Conservation (phyloP, 2,888 invertebrate genomes). For the Toxonevra muliebris region DNA sequence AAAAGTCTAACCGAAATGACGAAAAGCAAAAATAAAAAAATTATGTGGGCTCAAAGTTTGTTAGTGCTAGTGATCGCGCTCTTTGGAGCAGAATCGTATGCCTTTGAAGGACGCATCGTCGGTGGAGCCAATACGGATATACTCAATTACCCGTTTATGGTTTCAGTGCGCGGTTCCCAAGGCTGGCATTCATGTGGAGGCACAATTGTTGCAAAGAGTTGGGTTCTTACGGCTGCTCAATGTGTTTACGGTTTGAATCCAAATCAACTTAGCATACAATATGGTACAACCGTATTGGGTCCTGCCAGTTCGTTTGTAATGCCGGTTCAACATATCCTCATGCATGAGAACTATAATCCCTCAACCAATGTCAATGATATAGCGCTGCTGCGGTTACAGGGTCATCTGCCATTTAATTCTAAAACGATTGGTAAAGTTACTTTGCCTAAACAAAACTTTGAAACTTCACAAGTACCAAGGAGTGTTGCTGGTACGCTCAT, state of each 20-base stretch:
- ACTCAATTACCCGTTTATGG: constrained; percentile 55
- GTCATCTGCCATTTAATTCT: constrained; percentile 50
- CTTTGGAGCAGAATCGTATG: constrained; percentile 36
- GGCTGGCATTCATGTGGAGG: constrained; percentile 55
- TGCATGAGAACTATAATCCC: constrained; percentile 56
- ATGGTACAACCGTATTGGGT: constrained; percentile 46
- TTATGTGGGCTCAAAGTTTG: constrained; percentile 1
- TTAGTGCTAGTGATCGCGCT: constrained; percentile 20
- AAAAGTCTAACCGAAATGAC: too few relatives aligned
- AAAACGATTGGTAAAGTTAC: constrained; percentile 49
- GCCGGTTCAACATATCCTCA: constrained; percentile 50
- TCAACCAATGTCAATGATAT: constrained; percentile 62
- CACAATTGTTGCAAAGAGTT: constrained; percentile 49
- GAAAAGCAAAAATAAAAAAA: too few relatives aligned
- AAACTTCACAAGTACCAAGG: constrained; percentile 46
- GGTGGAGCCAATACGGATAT: constrained; percentile 54
- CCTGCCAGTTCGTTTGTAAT: constrained; percentile 48
- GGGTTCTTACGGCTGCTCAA: constrained; percentile 57
- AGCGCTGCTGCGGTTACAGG: constrained; percentile 58
- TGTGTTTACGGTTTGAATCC: constrained; percentile 44
- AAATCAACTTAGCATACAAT: constrained; percentile 47
- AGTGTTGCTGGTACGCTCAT: constrained; percentile 49
- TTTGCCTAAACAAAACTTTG: constrained; percentile 48
- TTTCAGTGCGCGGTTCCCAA: constrained; percentile 48
- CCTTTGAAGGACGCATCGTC: constrained; percentile 52